Evolutionary conservation across 2,888 invertebrate genomes (phyloP).

Genomic region (Bibio marci): DNA sequence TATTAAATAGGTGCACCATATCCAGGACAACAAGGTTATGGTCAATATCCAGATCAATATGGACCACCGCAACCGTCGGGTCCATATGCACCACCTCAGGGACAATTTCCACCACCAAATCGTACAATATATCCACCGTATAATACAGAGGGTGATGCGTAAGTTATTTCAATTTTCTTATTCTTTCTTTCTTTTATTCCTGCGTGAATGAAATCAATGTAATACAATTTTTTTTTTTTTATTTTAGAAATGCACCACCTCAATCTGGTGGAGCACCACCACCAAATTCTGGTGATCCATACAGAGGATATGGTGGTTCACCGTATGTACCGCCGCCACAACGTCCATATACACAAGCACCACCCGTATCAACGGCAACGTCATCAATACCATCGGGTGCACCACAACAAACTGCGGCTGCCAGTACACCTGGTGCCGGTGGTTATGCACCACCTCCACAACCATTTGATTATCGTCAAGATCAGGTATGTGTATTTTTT

Average conservation of each 20-base stretch:
- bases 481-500: conserved; percentile 20
- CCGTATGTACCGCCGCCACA: conserved; percentile 6
- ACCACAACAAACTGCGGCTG: conserved; percentile 27
- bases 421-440: conserved; percentile 27
- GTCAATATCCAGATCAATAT: conserved; percentile 46
- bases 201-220: no score
- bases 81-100: conserved; percentile 37
- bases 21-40: conserved; percentile 44
- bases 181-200: no score
- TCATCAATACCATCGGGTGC: conserved; percentile 18
- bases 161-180: conserved; percentile 13
- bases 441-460: conserved; percentile 31
- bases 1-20: conserved; percentile 33
- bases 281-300: conserved; percentile 13
- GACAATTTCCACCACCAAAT: conserved; percentile 44
- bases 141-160: conserved; percentile 51
- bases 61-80: conserved; percentile 36
- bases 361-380: conserved; percentile 33
- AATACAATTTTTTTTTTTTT: conserved; percentile 9
- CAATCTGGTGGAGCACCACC: conserved; percentile 20
- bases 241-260: conserved; percentile 21
- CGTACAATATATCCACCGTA: conserved; percentile 68
- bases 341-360: conserved; percentile 23
- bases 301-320: conserved; percentile 7
- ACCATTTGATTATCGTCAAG: conserved; percentile 37